Base-by-base conservation (phyloP, 2,797 vertebrate genomes). In the Tarsius wallacei region DNA sequence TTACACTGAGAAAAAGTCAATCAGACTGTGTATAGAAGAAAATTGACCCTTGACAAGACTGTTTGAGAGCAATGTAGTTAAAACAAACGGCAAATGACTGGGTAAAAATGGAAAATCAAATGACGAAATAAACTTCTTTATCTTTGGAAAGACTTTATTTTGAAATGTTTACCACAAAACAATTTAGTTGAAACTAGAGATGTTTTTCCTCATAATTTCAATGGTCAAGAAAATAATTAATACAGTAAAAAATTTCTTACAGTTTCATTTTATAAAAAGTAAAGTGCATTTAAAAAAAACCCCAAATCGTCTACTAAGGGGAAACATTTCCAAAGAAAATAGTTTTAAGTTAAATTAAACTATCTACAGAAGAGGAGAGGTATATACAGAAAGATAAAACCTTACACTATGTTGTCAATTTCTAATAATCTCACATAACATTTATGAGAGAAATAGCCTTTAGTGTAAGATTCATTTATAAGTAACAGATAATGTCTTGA, bases 401-500 rank as follows among this genome's bases (percentile, higher is more conserved):
- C 36, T n/a, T 15, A 14, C 16, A 1, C 15, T 6, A 26, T 2
- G 7, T 5, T 2, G 7, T 5, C 4, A 1, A 31, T 6, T 33
- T 51, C 66, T 47, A 19, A 53, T 4, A 24, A 31, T 33, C 70
- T 76, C 80, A 12, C 9, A 2, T 15, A 61, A 51, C 6, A 26
- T 16, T 36, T n/a, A 26, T 5, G 33, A 59, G 64, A 53, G 49
- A 51, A 68, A 53, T 0, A 28, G 59, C 61, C 66, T 89, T 55
- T 66, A 15, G 14, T 9, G 24, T 21, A n/a, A 77, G 74, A 6
- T 4, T 49, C 2, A 1, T 12, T 26, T 19, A 4, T 90, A 88
- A 42, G 11, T 94, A 96, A 97, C 91, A 98, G 95, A 98, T 97
- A 97, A 94, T 96, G 90, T 71, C 66, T 63, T 98, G 97, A 98